Base-by-base conservation (phyloP, 64 coral and sea anemone species). In the Dendrophyllia cribrosa region DNA sequence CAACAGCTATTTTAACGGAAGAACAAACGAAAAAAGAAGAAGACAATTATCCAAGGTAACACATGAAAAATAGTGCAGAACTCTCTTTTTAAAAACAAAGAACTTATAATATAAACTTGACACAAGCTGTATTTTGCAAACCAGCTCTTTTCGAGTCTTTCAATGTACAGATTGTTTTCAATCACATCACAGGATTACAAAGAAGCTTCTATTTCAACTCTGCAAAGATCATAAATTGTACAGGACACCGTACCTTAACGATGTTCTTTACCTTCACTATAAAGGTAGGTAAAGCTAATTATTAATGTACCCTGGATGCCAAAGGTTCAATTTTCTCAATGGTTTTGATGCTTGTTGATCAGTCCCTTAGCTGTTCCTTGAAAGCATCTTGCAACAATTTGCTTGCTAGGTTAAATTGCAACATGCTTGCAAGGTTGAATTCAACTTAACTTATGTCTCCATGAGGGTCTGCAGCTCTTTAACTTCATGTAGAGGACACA, bases 211-310 rank as follows among this genome's bases (percentile, higher is more conserved):
- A 66, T 48, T 87, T 56, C 88, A 99, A 34, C 87, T 99, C 85
- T 99, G 97, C 75, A 99, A 96, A 51, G 89, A 96, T 63, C 94
- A 94, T 66, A 99, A 99, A 74, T 59, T 99, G 43, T 99, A 99
- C 78, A 77, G 86, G 48, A 99, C 97, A 20, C 97, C 97, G 49
- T 92, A 94, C 76, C 78, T 99, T 17, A 99, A 99, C 61, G 97
- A 99, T 94, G 94, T 99, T 0, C 79, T 99, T 12, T 99, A 99
- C 80, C 88, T 99, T 9, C 97, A 99, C 52, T 99, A 87, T 47
- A 93, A 85, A 99, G 97, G 97, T 99, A 88, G 5, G 17, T 12
- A 60, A 10, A 9, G 53, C 34, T 34, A 34, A 34, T 34, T 34
- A 34, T 34, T 34, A 34, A 34, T 34, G 34, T 34, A 34, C 34